Evolutionary conservation across 2,113 vertebrate species (phyloP).

Genomic region (Alligator mississippiensis): DNA sequence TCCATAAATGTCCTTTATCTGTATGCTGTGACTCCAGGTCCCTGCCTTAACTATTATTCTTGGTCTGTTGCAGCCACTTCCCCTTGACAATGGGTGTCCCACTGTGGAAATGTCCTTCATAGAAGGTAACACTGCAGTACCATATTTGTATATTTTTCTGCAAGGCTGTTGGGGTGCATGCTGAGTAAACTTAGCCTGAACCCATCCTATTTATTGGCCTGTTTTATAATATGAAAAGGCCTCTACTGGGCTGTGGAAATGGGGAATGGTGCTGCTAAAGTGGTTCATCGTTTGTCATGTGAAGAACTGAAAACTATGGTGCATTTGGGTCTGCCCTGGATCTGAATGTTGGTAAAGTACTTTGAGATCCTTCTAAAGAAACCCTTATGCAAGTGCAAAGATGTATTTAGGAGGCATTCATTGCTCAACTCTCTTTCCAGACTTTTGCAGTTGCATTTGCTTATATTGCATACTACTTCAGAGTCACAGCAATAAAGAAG

Average conservation of each 20-base stretch:
- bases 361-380: background rate
- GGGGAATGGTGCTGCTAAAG: background rate
- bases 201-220: background rate
- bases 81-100: background rate
- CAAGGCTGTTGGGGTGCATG: too few relatives aligned
- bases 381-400: too few relatives aligned
- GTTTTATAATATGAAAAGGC: background rate
- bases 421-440: background rate
- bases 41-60: background rate
- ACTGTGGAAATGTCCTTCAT: background rate
- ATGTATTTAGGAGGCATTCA: background rate
- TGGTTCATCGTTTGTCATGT: background rate
- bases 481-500: background rate
- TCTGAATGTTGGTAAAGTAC: background rate
- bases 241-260: background rate
- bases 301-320: background rate
- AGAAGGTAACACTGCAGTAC: background rate
- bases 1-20: background rate
- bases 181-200: too few relatives aligned
- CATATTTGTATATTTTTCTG: too few relatives aligned
- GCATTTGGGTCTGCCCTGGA: background rate
- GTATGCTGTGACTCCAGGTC: background rate
- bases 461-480: background rate
- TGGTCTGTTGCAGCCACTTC: background rate
- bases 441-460: background rate